Base-by-base conservation (phyloP, 2,113 vertebrate genomes). In the Ctenomys sociabilis region DNA sequence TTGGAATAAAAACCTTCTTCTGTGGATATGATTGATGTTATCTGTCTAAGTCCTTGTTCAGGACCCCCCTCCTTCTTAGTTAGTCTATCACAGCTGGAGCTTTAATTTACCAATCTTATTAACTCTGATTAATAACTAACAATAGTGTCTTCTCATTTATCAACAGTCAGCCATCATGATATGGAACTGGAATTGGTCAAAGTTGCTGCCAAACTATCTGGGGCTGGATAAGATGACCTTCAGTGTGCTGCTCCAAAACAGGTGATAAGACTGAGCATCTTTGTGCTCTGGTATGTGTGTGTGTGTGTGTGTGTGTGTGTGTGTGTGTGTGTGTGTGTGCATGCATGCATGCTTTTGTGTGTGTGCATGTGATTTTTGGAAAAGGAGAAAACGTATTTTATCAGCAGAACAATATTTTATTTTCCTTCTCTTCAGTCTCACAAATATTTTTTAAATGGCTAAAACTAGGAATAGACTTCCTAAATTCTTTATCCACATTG, bases 51-150 rank as follows among this genome's bases (percentile, higher is more conserved):
- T 98, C 98, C 98, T 99, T 98, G 97, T 98, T 99, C 97, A 97
- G 98, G 97, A 98, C 97, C 95, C 98, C 98, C 98, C 98, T 98
- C 98, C 98, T 99, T 98, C 98, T 99, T 99, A 98, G 98, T 99
- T 99, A 98, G 98, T 99, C 98, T 98, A 98, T 98, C 98, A 98
- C 99, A 99, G 99, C 99, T 99, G 99, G 98, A 99, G 98, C 98
- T 98, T 98, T 99, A 99, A 99, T 99, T 99, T 99, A 99, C 98
- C 99, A 98, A 99, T 99, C 98, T 98, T 99, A 99, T 99, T 99
- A 99, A 99, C 98, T 98, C 98, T 99, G 99, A 99, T 99, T 99
- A 99, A 99, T 99, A 99, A 99, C 99, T 99, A 99, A 99, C 98
- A 99, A 98, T 98, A 98, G 97, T 96, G 96, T 98, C 92, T 99